A percentile compares a stretch with the other conserved stretches of the same genome.
phyloP scores from a whole-genome alignment of 2,113 vertebrate species.

The Dromiciops gliroides region DNA sequence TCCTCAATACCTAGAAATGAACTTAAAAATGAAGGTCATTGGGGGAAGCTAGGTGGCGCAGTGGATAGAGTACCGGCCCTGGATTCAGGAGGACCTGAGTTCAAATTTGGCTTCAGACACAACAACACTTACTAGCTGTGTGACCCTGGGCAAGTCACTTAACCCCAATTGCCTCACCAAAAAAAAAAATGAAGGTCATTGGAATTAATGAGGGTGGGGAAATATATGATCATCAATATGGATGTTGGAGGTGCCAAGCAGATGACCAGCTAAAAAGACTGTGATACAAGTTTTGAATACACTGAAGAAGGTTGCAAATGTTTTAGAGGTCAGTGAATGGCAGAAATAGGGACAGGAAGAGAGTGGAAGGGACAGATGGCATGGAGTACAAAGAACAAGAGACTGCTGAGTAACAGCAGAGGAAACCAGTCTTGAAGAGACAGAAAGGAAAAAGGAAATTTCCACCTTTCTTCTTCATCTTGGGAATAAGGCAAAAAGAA shows the following conservation, averaged over 20 bases:
- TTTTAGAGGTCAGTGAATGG: neutral
- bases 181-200: neutral
- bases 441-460: conserved; percentile 39
- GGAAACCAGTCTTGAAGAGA: neutral
- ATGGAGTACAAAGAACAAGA: neutral
- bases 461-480: neutral
- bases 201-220: neutral
- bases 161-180: no score
- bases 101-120: no score
- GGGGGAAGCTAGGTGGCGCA: no score
- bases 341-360: neutral
- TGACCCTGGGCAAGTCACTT: no score
- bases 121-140: no score
- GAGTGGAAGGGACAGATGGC: neutral
- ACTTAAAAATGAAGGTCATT: neutral
- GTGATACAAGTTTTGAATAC: neutral
- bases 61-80: no score
- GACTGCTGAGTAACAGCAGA: neutral
- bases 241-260: neutral
- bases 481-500: neutral
- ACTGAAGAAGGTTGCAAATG: neutral
- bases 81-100: no score
- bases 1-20: neutral
- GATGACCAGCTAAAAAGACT: neutral
- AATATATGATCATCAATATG: neutral